Conservation (phyloP, 2,888 invertebrate species). For the Mongoloraphidia duomilia region DNA sequence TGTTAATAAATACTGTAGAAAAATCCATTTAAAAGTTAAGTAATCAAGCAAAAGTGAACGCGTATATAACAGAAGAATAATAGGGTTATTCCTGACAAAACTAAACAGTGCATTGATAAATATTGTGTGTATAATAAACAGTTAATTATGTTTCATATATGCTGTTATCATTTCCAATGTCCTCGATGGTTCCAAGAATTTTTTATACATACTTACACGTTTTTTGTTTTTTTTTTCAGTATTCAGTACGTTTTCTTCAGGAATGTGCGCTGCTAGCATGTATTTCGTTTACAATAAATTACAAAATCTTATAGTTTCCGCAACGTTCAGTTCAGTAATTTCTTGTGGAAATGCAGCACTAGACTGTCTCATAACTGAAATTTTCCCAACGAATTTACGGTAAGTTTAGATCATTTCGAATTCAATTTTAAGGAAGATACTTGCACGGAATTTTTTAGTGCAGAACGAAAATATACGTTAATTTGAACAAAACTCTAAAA, state of each 20-base stretch:
- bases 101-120: no score
- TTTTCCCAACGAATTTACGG: conserved; percentile 84
- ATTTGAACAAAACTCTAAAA: no score
- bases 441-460: neutral
- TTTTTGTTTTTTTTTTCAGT: conserved; percentile 42
- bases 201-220: conserved; percentile 13
- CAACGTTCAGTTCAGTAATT: conserved; percentile 74
- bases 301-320: conserved; percentile 70
- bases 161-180: no score
- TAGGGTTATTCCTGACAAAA: no score
- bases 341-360: conserved; percentile 81
- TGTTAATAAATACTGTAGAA: no score
- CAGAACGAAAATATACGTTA: no score
- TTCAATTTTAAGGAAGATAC: neutral
- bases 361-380: conserved; percentile 85
- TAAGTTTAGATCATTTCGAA: conserved; percentile 21
- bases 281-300: conserved; percentile 72
- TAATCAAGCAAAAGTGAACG: no score
- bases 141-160: no score
- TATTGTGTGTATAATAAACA: no score
- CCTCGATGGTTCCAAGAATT: no score
- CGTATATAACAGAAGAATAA: no score
- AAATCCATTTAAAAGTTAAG: no score
- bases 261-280: conserved; percentile 69
- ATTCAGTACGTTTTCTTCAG: conserved; percentile 74